A percentile compares a stretch with the other conserved stretches of the same genome.
These are phyloP conservation scores for Cebus imitator DNA, from an alignment of 2,113 vertebrate genomes.

Conservation along the genomic window DNA sequence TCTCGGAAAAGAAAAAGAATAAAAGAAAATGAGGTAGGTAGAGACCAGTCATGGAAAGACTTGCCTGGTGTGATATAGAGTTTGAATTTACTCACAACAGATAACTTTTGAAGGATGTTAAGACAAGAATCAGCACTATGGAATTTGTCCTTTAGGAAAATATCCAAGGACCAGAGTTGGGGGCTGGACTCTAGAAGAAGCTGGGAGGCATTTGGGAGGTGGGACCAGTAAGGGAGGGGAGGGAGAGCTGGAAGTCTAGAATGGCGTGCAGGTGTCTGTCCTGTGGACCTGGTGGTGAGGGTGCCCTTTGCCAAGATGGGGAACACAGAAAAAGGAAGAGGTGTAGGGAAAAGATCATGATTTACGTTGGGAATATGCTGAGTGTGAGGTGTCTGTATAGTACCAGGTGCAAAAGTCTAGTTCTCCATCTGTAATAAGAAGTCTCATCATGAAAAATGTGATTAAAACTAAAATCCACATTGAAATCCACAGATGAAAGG, in stretches of 20 bases:
- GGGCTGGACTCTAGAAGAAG: background rate
- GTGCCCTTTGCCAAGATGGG: background rate
- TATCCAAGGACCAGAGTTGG: background rate
- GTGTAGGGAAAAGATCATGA: background rate
- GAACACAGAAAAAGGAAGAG: background rate
- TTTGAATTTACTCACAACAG: background rate
- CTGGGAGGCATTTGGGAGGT: background rate
- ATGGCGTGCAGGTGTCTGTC: background rate
- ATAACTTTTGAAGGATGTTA: background rate
- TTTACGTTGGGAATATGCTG: background rate
- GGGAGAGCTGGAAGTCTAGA: background rate
- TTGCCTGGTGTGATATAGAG: background rate
- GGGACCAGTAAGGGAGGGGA: background rate
- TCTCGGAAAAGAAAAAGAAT: too few species aligned
- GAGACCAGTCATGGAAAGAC: background rate
- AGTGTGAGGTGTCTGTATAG: background rate
- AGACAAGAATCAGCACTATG: background rate
- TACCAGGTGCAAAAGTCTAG: background rate
- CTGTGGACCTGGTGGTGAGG: background rate
- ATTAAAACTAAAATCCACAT: background rate
- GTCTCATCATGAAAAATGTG: background rate
- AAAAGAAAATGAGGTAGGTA: background rate
- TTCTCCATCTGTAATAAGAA: background rate
- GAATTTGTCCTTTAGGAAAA: background rate
- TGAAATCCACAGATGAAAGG: background rate